phyloP scores from a whole-genome alignment of 2,113 vertebrate genomes.

The Marmota monax region DNA sequence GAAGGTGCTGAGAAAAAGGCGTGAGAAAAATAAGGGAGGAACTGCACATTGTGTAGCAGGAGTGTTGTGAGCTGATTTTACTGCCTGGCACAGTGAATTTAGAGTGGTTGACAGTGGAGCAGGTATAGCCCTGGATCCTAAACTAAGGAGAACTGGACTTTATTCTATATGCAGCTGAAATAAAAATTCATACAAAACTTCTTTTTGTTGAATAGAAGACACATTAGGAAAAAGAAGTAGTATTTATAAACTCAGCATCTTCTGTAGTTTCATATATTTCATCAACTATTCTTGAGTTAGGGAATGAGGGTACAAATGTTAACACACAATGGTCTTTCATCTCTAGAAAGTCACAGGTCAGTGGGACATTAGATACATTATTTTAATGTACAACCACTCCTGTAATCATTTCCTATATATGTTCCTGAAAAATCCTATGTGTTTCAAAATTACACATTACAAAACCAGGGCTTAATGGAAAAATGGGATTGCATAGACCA shows the following conservation, averaged over 20 bases:
- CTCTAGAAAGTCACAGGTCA: not conserved
- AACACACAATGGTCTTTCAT: not conserved
- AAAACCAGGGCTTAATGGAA: not conserved
- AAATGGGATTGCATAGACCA: not conserved
- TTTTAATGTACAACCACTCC: not conserved
- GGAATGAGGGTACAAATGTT: not conserved
- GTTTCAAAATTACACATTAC: not conserved
- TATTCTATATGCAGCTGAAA: not conserved
- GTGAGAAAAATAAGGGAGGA: not conserved
- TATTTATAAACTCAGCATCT: not conserved
- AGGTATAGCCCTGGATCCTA: not conserved
- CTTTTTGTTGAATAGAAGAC: not conserved
- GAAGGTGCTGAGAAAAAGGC: not conserved
- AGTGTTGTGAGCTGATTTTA: too few species aligned
- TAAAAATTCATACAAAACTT: not conserved
- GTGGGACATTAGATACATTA: too few species aligned
- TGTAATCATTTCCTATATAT: not conserved
- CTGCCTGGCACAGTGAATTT: not conserved
- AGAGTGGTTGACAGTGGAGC: not conserved
- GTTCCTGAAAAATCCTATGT: not conserved
- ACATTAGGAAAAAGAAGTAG: not conserved
- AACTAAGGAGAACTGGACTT: not conserved
- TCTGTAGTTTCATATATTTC: not conserved
- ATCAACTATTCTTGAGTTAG: not conserved
- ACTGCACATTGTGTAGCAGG: fast-evolving